Evolutionary conservation across 2,113 vertebrate genomes (phyloP), one percentile per base, ranked within the genome.

Genomic region (Amphiprion percula): DNA sequence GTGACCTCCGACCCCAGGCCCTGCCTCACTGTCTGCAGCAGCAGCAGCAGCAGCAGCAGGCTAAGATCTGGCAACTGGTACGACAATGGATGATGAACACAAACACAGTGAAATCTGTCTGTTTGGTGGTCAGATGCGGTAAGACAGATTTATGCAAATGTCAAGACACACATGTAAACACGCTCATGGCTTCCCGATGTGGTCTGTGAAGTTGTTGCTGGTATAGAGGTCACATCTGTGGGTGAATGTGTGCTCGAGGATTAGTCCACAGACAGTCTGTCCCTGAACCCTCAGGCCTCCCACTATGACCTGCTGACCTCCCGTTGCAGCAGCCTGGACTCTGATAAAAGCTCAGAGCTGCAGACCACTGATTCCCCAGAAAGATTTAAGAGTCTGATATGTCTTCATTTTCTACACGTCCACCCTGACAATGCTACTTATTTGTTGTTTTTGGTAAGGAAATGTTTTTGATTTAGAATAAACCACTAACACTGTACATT

Each of bases 261-360:
- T 93, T 89, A 93, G 59, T 59, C 58, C 75, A 52, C 85, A 91
- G 90, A 87, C 88, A 63, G 69, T 14, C 84, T 77, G 86, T 53
- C 86, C 83, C 84, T 87, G 79, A 85, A 85, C 47, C 65, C 19
- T 74, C 71, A 73, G 86, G 79, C 66, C 89, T 79, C 80, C 74
- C 39, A 62, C 61, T 30, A 76, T 85, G 86, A 87, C 86, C 90
- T 24, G 53, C 21, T 85, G 85, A 85, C 86, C 84, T 67, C 63
- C 65, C 41, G 15, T 28, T 26, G 15, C 39, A 50, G 68, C 16
- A 30, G 37, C 65, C 65, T 39, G 64, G 64, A 81, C 68, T 33
- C 49, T 65, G 87, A 89, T 67, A 79, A 9, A 82, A 62, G 52
- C 49, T 61, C 54, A 60, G 1, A 70, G 44, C 47, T 70, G 14